Base-by-base conservation (phyloP, 2,113 vertebrate genomes). In the Corythornis cristatus region DNA sequence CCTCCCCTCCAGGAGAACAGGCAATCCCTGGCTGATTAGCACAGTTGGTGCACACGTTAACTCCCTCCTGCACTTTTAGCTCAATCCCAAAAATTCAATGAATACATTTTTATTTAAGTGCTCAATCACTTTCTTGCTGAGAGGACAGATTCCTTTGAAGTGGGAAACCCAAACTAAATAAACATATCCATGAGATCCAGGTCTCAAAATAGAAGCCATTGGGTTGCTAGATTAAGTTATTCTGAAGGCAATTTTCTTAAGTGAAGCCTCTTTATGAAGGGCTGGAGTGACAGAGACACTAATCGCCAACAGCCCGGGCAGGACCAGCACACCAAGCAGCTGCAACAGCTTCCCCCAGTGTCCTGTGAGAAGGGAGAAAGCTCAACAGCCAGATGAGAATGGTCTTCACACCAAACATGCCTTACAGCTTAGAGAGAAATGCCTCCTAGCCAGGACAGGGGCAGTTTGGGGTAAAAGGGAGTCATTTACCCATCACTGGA, bases 71-170 rank as follows among this genome's bases (percentile, higher is more conserved):
- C 75, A 79, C 58, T 93, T 92, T 76, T 81, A 77, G 57, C 51
- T 90, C 91, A 89, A 64, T 92, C 72, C 91, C 71, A 78, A 86
- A 91, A 68, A 91, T 83, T 85, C 74, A 94, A 77, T 83, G 80
- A 94, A 95, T 92, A 92, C 21, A 61, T 80, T 89, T 81, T 78
- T 92, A 93, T 87, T 92, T 90, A 92, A 96, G 82, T 88, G 61
- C 50, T 93, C 66, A 94, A 82, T 80, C 70, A 26, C 64, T 80
- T 92, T 95, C 82, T 90, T 89, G 91, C 93, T 95, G 96, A 93
- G 86, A 93, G 72, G 81, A 95, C 85, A 74, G 89, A 96, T 93
- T 86, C 88, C 83, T 94, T 81, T 86, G 86, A 96, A 94, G 80
- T 86, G 79, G 88, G 60, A 85, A 61, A 92, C 66, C 48, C 90